These are phyloP conservation scores for Columba livia DNA, from an alignment of 2,113 vertebrate genomes.

Conservation along the genomic window DNA sequence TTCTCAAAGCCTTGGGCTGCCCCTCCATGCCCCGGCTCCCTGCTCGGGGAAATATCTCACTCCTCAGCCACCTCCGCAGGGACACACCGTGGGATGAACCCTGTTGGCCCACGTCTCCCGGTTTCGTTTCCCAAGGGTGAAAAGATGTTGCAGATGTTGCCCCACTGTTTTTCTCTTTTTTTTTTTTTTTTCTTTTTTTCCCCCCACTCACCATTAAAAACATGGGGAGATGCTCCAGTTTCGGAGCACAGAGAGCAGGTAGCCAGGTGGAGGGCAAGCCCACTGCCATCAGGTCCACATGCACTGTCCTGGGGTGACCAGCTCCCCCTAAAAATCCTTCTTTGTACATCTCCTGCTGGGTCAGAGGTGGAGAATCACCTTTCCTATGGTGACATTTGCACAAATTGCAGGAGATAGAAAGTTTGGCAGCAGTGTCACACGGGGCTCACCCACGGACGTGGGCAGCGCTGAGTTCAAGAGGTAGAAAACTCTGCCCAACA, in stretches of 20 bases:
- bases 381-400: background rate
- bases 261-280: background rate
- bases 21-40: fast-evolving
- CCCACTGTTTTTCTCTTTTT: background rate
- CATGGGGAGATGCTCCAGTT: fast-evolving
- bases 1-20: background rate
- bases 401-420: background rate
- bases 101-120: background rate
- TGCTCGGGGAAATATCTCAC: fast-evolving
- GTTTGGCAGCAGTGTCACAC: background rate
- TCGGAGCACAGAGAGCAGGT: background rate
- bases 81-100: background rate
- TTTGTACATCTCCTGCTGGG: fast-evolving
- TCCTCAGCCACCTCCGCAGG: background rate
- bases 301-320: background rate
- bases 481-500: background rate
- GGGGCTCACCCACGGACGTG: fast-evolving
- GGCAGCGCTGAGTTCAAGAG: background rate
- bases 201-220: background rate
- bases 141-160: background rate
- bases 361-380: background rate
- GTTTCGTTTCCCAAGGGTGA: background rate
- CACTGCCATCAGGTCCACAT: fast-evolving
- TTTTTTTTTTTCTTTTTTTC: too few relatives aligned
- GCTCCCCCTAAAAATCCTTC: background rate